phyloP scores from a whole-genome alignment of 2,888 invertebrate genomes.

The Monopis laevigella region DNA sequence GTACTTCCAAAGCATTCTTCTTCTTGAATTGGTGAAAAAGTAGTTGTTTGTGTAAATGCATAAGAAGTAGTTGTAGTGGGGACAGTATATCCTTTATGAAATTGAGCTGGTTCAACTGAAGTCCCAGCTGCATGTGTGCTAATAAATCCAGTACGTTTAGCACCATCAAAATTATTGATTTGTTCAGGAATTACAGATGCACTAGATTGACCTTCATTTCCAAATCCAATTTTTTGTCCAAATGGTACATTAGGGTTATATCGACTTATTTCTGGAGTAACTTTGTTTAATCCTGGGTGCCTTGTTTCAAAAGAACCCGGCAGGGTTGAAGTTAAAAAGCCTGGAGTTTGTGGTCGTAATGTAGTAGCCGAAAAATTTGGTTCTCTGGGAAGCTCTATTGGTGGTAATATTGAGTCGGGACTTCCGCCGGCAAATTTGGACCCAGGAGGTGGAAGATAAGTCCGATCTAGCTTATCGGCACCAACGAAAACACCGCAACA shows the following conservation, averaged over 20 bases:
- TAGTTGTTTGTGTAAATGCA: conserved; percentile 34
- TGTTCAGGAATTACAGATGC: neutral
- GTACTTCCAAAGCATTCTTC: neutral
- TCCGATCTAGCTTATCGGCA: conserved; percentile 39
- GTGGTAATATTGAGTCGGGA: conserved; percentile 30
- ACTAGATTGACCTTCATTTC: neutral
- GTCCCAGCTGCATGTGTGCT: neutral
- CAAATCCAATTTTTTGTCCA: neutral
- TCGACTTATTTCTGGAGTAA: neutral
- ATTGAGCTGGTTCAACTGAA: neutral
- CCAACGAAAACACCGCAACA: conserved; percentile 24
- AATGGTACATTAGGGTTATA: neutral
- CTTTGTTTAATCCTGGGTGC: neutral
- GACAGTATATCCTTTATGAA: conserved; percentile 18
- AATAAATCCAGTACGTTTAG: neutral
- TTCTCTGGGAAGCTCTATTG: conserved; percentile 32
- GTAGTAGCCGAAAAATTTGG: conserved; percentile 5
- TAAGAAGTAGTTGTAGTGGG: conserved; percentile 31
- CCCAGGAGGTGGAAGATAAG: conserved; percentile 46
- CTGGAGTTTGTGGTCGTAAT: neutral
- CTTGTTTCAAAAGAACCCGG: neutral
- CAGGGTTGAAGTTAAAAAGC: no score
- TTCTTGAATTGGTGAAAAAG: conserved; percentile 23
- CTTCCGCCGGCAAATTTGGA: conserved; percentile 38
- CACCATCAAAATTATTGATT: neutral